Evolutionary conservation across 2,888 invertebrate species (phyloP), one percentile per base, ranked within the genome.

Genomic region (Zhuqinia jingwanae): DNA sequence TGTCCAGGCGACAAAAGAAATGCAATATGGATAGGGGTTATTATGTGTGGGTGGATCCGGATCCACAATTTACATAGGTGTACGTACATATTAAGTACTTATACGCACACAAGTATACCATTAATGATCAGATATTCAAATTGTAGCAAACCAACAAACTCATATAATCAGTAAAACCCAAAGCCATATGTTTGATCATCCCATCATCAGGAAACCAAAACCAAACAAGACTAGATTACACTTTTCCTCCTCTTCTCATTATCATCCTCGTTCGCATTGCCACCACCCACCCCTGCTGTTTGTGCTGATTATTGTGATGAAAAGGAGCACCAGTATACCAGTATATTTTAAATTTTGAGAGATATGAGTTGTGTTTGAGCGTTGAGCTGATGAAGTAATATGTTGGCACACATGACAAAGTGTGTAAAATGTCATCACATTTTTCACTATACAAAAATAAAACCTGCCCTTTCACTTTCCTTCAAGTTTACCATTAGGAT

Each of bases 341-440:
- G n/a, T n/a, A n/a, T n/a, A n/a, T n/a, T n/a, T n/a, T n/a, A n/a
- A n/a, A n/a, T 68, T 73, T 27, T 20, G 3, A 73, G 25, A 27
- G 27, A n/a, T 15, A 47, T 73, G 50, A 50, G 50, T 50, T 30
- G 17, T 47, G 27, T 22, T 50, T 30, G 17, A 50, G 27, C 5
- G 45, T 20, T 42, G 1, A 47, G 25, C 13, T n/a, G n/a, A n/a
- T n/a, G 25, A 45, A 70, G 47, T 25, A 47, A 47, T 25, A 70
- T 70, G 70, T 11, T n/a, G n/a, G n/a, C n/a, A n/a, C n/a, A 70
- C 45, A 70, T 47, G 70, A 13, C 17, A 25, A 30, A 70, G 47
- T 42, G 70, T 22, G 73, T 73, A 27, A 73, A 73, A 73, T 73
- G 73, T 73, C 73, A 73, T 45, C 70, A 70, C 47, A 8, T 50